Base-by-base conservation (phyloP, 2,113 vertebrate species). In the Nothobranchius furzeri region DNA sequence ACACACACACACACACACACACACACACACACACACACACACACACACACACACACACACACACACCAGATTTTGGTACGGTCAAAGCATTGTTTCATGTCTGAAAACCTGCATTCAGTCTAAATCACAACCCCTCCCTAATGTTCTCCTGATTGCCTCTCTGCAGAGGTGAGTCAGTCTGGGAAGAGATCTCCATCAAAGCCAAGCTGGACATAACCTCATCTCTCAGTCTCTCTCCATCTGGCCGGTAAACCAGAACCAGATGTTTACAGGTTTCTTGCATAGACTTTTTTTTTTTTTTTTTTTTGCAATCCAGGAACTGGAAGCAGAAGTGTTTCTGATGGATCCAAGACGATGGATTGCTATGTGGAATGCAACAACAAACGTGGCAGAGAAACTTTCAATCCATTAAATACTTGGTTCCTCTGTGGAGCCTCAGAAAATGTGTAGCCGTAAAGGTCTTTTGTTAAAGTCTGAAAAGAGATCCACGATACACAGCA, bases 221-320 rank as follows among this genome's bases (percentile, higher is more conserved):
- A 36, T 63, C n/a, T n/a, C 11, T 7, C 9, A 25, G 6, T 42
- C 13, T 56, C 9, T 52, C 76, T 82, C 86, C 90, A 92, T 89
- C 86, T 92, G 86, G 85, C 64, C 80, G 59, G 77, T 85, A 82
- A 88, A 89, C 60, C 43, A 56, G 40, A 71, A 73, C 76, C 86
- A 89, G 87, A 91, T 87, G 85, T 88, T 84, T 82, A 76, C 81
- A 66, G 66, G 60, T 71, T 84, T 60, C 68, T 68, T 53, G 55
- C 20, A 14, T 35, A 7, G 64, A 70, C 73, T 76, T 69, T 50
- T 42, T 49, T 69, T 66, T 65, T 36, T 6, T 6, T n/a, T n/a
- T n/a, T n/a, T 20, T 20, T 20, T 20, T 20, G 6, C 5, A 6
- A 47, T 51, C 43, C 70, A 48, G 67, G 37, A 62, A 48, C 56